Evolutionary conservation across 2,888 invertebrate genomes (phyloP), one percentile per base, ranked within the genome.

Genomic region (Exephanes ischioxanthus): DNA sequence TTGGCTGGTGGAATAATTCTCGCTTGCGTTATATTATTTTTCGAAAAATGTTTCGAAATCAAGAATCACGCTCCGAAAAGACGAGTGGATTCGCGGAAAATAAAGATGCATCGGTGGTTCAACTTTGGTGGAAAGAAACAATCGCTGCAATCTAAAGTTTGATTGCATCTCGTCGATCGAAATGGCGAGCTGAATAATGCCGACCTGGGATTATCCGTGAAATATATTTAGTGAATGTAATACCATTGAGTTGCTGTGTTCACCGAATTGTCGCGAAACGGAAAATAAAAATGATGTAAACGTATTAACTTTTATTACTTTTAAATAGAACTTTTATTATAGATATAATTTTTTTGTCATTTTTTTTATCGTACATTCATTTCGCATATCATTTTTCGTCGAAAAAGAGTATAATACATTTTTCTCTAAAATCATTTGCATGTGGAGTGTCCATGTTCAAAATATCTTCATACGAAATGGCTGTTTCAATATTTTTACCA

Each of bases 1-100:
- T 53, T 92, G 3, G 86, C 81, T 0, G 86, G 84, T 0, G 92
- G 92, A 2, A 72, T 88, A 0, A 1, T 88, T 4, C 19, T 91
- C 11, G 87, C 90, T 9, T n/a, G 87, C 3, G 2, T 90, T 14
- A 19, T 92, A 3, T 51, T 92, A 3, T 41, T 85, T 0, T 9
- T 89, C 9, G 92, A 92, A 53, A 89, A 80, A 76, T n/a, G 53
- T 2, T 76, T 22, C 22, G 22, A 22, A 22, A 22, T 22, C n/a
- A 9, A 3, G 9, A 22, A 48, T 33, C 30, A 33, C 45, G 51
- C 14, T 4, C 66, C 41, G 48, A 77, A 63, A n/a, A 48, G 45
- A 16, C 55, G 26, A 19, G n/a, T 14, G 19, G 3, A 41, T 41
- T 53, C 53, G 16, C 72, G 19, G 41, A 81, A 53, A 58, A 55